Base-by-base conservation (phyloP, 2,888 invertebrate genomes). In the Heliconius cydno region DNA sequence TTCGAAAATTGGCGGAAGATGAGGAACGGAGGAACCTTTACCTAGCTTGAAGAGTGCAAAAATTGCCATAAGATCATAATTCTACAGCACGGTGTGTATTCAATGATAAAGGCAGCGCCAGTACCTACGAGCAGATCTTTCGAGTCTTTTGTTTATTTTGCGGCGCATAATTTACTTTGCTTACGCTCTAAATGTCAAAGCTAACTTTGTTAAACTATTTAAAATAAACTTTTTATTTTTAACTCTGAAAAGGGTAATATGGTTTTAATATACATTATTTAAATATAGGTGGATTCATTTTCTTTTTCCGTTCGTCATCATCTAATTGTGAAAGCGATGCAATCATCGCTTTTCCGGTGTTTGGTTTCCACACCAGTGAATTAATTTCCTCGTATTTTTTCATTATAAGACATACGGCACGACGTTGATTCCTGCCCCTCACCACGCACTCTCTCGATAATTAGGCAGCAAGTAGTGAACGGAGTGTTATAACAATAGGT, bases 61-160 rank as follows among this genome's bases (percentile, higher is more conserved):
- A 25, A 63, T 12, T n/a, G 5, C 30, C 28, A 71, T 19, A 46
- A 73, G 19, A 52, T 22, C 52, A 52, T 19, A 52, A 52, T 77
- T 79, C 60, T 30, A 15, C 4, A 41, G 22, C 41, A 9, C 72
- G 7, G 80, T 80, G 74, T 80, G 80, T 80, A 80, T 38, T 46
- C 19, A 63, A 68, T 68, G 80, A 80, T 80, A 77, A 79, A 80
- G 74, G 74, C 74, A 74, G 30, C 73, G 19, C 41, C 41, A 74
- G 38, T 13, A 41, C 67, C 38, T 22, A 34, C 34, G 34, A 34
- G 67, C 74, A 74, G 73, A 80, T 77, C 77, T 77, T 38, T 30
- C 66, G 15, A 46, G 57, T 72, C 72, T 77, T 77, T 80, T 80
- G 77, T 80, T 80, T 80, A 80, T 80, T 74, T 77, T 68, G 67